Percentiles rank a stretch among this genome's conserved stretches.
phyloP scores from a whole-genome alignment of 2,113 vertebrate genomes.

The Lonchura striata region DNA sequence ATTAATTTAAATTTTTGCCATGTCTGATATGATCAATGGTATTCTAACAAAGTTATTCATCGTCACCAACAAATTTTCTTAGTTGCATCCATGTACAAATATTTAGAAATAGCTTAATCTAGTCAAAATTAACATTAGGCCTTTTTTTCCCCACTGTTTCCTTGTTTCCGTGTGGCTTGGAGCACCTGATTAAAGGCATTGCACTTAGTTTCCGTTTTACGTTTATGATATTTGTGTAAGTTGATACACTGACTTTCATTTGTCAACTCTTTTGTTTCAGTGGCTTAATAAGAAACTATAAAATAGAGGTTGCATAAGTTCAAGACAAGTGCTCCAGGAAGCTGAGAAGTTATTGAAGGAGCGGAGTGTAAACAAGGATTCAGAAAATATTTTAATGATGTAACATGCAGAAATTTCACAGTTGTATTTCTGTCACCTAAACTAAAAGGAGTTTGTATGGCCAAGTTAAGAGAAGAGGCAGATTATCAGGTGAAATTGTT shows the following conservation, averaged over 20 bases:
- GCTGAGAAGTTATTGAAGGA: background rate
- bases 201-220: constrained; percentile 7
- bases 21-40: background rate
- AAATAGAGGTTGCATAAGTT: constrained; percentile 31
- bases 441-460: background rate
- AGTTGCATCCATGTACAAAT: background rate
- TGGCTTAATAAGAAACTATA: constrained; percentile 58
- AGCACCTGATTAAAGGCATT: background rate
- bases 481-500: background rate
- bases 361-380: background rate
- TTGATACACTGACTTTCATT: constrained; percentile 3
- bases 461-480: background rate
- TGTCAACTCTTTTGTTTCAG: constrained; percentile 23
- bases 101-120: background rate
- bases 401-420: background rate
- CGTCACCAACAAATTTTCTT: background rate
- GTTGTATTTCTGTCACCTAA: background rate
- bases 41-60: background rate
- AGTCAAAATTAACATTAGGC: background rate
- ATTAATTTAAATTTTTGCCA: background rate
- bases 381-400: background rate
- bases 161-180: background rate
- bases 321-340: constrained; percentile 1
- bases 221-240: constrained; percentile 23
- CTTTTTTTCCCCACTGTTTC: background rate